Conservation (phyloP, 2,113 vertebrate genomes). For the Antigone vipio region DNA sequence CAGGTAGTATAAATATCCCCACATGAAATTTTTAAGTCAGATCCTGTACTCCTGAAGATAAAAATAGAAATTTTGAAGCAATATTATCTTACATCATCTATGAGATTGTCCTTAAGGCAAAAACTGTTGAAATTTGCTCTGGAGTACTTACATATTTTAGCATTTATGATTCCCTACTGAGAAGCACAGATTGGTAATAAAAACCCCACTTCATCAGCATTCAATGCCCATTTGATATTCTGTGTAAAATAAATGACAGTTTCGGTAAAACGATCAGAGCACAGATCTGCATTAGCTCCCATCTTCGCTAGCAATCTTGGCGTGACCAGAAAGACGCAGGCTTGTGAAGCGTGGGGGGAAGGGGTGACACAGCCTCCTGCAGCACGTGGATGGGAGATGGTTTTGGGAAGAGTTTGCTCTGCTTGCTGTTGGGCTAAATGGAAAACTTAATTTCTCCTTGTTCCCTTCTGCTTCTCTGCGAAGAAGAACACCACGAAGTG, state of each 20-base stretch:
- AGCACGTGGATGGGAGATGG: fast-evolving
- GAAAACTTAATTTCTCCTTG: neutral
- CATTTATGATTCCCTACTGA: slow-evolving; percentile 10
- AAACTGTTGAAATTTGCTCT: slow-evolving; percentile 23
- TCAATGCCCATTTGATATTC: neutral
- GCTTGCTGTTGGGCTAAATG: neutral
- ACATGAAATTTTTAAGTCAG: slow-evolving; percentile 33
- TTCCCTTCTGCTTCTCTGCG: neutral
- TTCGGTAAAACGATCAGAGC: neutral
- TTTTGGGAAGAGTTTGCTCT: neutral
- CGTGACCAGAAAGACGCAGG: neutral
- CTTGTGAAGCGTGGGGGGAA: fast-evolving
- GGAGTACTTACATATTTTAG: neutral
- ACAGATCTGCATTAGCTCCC: neutral
- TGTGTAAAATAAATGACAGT: neutral
- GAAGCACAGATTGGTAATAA: slow-evolving; percentile 10
- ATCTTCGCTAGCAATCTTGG: neutral
- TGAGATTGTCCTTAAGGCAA: slow-evolving; percentile 9
- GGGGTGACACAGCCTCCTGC: neutral
- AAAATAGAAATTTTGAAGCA: slow-evolving; percentile 1
- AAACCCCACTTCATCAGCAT: neutral
- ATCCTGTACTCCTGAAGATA: neutral
- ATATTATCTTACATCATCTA: slow-evolving; percentile 10
- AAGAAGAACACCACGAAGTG: fast-evolving
- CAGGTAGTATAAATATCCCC: neutral